Base-by-base conservation (phyloP, 1,140 invertebrate genomes). In the Melanaphis sacchari region DNA sequence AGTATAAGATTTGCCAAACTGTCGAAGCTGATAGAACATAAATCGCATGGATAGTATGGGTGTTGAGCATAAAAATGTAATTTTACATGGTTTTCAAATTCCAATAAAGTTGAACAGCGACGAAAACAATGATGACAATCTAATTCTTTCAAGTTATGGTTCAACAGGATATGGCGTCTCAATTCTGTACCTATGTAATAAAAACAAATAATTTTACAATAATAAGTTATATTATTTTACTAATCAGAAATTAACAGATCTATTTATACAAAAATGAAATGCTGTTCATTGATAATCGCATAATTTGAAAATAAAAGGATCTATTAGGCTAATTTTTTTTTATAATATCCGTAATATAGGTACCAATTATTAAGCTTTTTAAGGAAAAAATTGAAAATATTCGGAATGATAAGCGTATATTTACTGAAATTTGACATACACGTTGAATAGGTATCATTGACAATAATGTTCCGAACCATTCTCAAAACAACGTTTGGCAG, bases 101-200 rank as follows among this genome's bases (percentile, higher is more conserved):
- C 91, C n/a, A 84, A 52, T 41, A 84, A n/a, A 54, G 85, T 84
- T 7, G 91, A 84, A 93, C 91, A 93, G 8, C 91, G 91, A 40
- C 91, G 91, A 52, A 93, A 93, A 85, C 91, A 93, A 84, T 93
- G 91, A 93, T 84, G 91, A n/a, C 91, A 93, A 41, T 93, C 91
- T 9, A 93, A 54, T 31, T 93, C 81, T 93, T 93, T 93, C 7
- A 93, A 85, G 21, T 93, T 93, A 93, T 93, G 91, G 38, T 82
- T 93, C 49, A 93, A 49, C 8, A 93, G 26, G 15, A 93, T 84
- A 41, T 93, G 91, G 21, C 46, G 81, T 85, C 91, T 93, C 24
- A 93, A 84, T 54, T 93, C 46, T 85, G 43, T 54, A 93, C 91
- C 91, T 93, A 52, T 26, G 59, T 52, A 82, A 49, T n/a, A 89